These are phyloP conservation scores for Deroplatys truncata DNA, from an alignment of 2,888 invertebrate species.

Conservation along the genomic window DNA sequence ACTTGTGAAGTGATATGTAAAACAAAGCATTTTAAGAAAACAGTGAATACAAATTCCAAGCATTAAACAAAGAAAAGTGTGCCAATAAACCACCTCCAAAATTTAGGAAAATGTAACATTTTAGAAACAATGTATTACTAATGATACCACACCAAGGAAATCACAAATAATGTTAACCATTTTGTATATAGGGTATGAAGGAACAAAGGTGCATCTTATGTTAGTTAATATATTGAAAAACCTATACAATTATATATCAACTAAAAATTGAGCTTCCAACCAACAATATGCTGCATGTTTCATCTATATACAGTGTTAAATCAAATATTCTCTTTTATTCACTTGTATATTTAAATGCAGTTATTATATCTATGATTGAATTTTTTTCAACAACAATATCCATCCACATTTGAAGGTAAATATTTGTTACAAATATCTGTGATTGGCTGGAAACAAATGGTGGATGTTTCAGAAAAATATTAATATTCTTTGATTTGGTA, in stretches of 20 bases:
- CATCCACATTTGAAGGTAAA: background rate
- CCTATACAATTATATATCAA: background rate
- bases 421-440: conserved; percentile 6
- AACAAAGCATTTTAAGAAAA: background rate
- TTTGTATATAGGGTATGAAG: background rate
- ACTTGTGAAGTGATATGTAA: background rate
- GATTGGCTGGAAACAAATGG: background rate
- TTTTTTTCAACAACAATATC: background rate
- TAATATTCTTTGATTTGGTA: conserved; percentile 1
- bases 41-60: background rate
- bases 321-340: background rate
- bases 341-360: background rate
- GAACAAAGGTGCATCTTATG: background rate
- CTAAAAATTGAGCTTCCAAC: background rate
- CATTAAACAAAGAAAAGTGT: background rate
- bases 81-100: background rate
- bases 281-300: background rate
- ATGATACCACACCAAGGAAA: background rate
- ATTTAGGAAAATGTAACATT: background rate
- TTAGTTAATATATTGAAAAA: background rate
- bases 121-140: background rate
- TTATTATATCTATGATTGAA: background rate
- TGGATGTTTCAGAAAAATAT: conserved; percentile 11
- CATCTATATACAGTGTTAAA: background rate
- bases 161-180: background rate